Base-by-base conservation (phyloP, 2,888 invertebrate species). In the Bruchidius siliquastri region DNA sequence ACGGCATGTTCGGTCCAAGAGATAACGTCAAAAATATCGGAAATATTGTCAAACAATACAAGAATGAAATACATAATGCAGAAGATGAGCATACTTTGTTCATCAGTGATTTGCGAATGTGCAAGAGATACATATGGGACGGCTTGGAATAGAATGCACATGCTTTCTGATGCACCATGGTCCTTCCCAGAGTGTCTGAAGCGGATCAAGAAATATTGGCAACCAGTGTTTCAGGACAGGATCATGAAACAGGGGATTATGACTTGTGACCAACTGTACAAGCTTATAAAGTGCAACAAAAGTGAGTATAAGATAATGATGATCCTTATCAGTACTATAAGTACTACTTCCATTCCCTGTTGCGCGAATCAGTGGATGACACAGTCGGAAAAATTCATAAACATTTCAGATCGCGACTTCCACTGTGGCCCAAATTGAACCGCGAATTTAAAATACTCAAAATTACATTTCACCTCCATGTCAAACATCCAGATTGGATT, bases 131-230 rank as follows among this genome's bases (percentile, higher is more conserved):
- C 88, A 22, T 91, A 88, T 84, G 88, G 89, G 76, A 86, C 88
- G 20, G 82, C 87, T 0, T 90, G 90, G 90, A 84, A 86, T 71
- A 88, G 87, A 73, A 88, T 90, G 74, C 80, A 90, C 8, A 86
- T 88, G 81, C 86, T 89, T 72, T 84, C 76, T 8, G 70, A 88
- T 71, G 75, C 81, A 3, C 89, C 90, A 0, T 91, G 91, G 91
- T 83, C 86, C 3, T 81, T 91, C 67, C 75, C 80, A 2, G 89
- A 89, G 72, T 89, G 90, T 72, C 82, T 91, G 21, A 86, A 87
- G 74, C 89, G 79, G 77, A 84, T 91, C 77, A 86, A 88, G 73
- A 89, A 89, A 81, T 91, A 91, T 82, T 91, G 91, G 91, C 83
- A 87, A 10, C 88, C 90, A 0, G 89, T 91, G 18, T 91, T 91